These are phyloP conservation scores for Chloroclystis v-ata DNA, from an alignment of 2,888 invertebrate genomes.

Conservation along the genomic window DNA sequence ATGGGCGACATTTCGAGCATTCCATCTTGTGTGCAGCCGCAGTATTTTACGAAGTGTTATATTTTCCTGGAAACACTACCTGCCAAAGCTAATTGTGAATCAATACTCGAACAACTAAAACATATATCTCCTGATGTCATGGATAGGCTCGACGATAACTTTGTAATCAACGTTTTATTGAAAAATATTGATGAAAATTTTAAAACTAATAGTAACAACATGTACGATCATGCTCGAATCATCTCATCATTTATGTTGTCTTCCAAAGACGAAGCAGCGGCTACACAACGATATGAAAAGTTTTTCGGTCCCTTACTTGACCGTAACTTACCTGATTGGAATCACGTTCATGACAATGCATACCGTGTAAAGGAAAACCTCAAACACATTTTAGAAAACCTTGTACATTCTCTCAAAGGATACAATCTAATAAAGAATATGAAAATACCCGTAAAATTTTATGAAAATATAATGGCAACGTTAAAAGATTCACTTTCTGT, in stretches of 20 bases:
- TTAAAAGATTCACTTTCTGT: constrained; percentile 31
- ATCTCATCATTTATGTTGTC: constrained; percentile 35
- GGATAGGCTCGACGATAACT: constrained; percentile 36
- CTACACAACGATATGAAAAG: constrained; percentile 32
- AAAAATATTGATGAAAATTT: constrained; percentile 29
- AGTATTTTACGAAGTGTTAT: constrained; percentile 43
- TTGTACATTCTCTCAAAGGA: constrained; percentile 4
- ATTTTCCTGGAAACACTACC: constrained; percentile 38
- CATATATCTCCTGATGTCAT: constrained; percentile 30
- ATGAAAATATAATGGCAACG: constrained; percentile 31
- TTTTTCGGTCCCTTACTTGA: constrained; percentile 35
- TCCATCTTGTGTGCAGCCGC: constrained; percentile 33
- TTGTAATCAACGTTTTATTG: constrained; percentile 35
- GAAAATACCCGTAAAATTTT: constrained; percentile 36
- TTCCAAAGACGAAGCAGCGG: constrained; percentile 34
- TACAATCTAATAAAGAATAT: constrained; percentile 31
- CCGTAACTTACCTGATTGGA: constrained; percentile 32
- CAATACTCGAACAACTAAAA: constrained; percentile 26
- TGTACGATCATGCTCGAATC: constrained; percentile 14
- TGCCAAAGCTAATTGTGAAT: constrained; percentile 29
- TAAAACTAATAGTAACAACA: constrained; percentile 13
- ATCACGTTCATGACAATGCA: constrained; percentile 9
- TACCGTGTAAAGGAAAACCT: constrained; percentile 18
- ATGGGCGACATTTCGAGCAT: constrained; percentile 32
- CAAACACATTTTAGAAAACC: constrained; percentile 11